Conservation (phyloP, 2,113 vertebrate genomes). For the Catharus bicknelli region DNA sequence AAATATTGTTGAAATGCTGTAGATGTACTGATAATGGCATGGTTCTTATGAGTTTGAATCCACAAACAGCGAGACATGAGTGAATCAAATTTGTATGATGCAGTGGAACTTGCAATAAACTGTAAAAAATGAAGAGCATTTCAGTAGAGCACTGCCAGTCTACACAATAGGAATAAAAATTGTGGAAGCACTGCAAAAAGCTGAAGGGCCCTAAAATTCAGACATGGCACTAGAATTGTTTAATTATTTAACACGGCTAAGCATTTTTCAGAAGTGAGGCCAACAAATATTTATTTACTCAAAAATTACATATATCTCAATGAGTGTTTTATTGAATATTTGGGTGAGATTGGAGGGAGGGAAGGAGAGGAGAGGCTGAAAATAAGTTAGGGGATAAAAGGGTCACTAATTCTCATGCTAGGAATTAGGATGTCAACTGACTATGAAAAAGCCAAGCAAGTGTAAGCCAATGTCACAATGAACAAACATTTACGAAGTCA, state of each 20-base stretch:
- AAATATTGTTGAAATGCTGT: slow-evolving; percentile 15
- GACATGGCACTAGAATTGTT: slow-evolving; percentile 57
- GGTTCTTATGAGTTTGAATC: slow-evolving; percentile 81
- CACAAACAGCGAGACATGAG: slow-evolving; percentile 83
- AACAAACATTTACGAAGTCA: slow-evolving; percentile 84
- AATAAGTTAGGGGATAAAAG: slow-evolving; percentile 73
- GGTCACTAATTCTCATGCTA: slow-evolving; percentile 81
- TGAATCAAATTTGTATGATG: slow-evolving; percentile 82
- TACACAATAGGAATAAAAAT: slow-evolving; percentile 68
- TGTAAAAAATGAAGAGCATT: slow-evolving; percentile 82
- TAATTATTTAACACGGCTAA: slow-evolving; percentile 12
- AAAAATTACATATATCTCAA: slow-evolving; percentile 31
- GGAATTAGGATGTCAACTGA: slow-evolving; percentile 76
- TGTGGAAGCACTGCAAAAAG: slow-evolving; percentile 66
- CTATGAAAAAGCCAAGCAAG: slow-evolving; percentile 93
- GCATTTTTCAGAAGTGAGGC: slow-evolving; percentile 45
- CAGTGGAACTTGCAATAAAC: slow-evolving; percentile 83
- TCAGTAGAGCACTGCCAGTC: slow-evolving; percentile 76
- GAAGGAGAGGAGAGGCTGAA: slow-evolving; percentile 44
- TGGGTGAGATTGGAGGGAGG: background rate
- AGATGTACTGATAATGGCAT: slow-evolving; percentile 4
- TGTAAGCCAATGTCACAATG: slow-evolving; percentile 89
- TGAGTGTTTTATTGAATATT: slow-evolving; percentile 42
- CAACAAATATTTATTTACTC: slow-evolving; percentile 57
- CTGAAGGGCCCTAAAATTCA: slow-evolving; percentile 63